Evolutionary conservation across 2,888 invertebrate species (phyloP), one percentile per base, ranked within the genome.

Genomic region (Argyresthia albistria): DNA sequence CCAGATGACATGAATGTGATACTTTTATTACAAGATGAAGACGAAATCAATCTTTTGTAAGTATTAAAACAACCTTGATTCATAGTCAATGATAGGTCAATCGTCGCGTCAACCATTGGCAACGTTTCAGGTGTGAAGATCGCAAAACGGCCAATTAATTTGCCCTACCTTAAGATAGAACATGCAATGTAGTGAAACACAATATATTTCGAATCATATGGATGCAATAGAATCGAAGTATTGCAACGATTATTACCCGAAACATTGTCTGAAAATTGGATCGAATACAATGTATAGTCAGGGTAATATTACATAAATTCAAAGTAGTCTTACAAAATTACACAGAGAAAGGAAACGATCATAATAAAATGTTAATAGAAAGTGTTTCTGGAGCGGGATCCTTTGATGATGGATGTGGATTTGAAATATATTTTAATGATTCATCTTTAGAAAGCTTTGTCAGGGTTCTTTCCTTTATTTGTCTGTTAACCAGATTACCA

Each of bases 291-390:
- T 4, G 39, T 9, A 39, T 39, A n/a, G 9, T 11, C 3, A 39
- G n/a, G 8, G 39, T 39, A 11, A 39, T 39, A 39, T 39, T 39
- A n/a, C n/a, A 8, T 9, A 11, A 39, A 4, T 39, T 39, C 39
- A n/a, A n/a, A 11, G 39, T 39, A 39, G n/a, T 39, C 4, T 11
- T 39, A n/a, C n/a, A 8, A 39, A 39, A 39, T 39, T 39, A 39
- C n/a, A 39, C 8, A n/a, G 10, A n/a, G 39, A 11, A 39, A 48
- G 48, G 48, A 48, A 48, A 48, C 48, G 37, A 15, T 12, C 37
- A 46, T 10, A 14, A 36, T 36, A 37, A 59, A 65, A 70, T 72
- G 80, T 80, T 80, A 83, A 70, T 80, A 80, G 82, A 82, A 81
- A 80, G 76, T 73, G 64, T 69, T 68, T 58, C 62, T 71, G 64